Evolutionary conservation across 2,113 vertebrate species (phyloP).

Genomic region (Sceloporus undulatus): DNA sequence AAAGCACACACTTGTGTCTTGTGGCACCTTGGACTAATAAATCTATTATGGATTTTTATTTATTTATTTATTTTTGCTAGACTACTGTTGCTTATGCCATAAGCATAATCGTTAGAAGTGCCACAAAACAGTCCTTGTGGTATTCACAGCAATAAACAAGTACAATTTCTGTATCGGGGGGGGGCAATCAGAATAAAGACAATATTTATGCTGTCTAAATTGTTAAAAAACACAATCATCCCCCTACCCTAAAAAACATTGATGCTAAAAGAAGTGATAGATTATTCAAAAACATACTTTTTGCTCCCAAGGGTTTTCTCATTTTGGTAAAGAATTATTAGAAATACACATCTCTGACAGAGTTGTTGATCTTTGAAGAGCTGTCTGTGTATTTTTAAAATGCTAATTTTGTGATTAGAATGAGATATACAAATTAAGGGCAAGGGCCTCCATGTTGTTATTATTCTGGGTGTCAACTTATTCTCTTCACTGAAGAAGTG

Average conservation of each 20-base stretch:
- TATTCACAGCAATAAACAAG: not conserved
- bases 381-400: not conserved
- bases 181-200: not conserved
- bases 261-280: not conserved
- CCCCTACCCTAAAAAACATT: not conserved
- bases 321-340: conserved; percentile 2
- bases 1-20: not conserved
- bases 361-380: not conserved
- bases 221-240: not conserved
- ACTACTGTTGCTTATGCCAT: not conserved
- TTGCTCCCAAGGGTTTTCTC: not conserved
- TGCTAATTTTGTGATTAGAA: not conserved
- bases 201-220: not conserved
- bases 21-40: too few species aligned
- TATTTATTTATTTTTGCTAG: not conserved
- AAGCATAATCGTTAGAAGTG: not conserved
- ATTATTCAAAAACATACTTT: not conserved
- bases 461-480: not conserved
- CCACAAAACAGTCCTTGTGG: not conserved
- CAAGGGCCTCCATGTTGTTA: not conserved
- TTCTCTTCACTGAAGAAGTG: not conserved
- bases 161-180: not conserved
- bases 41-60: not conserved
- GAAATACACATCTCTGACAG: not conserved
- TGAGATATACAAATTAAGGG: not conserved